Percentiles rank a stretch among this genome's conserved stretches.
Conservation (phyloP, 2,797 vertebrate species). For the Hypotaenidia okinawae region DNA sequence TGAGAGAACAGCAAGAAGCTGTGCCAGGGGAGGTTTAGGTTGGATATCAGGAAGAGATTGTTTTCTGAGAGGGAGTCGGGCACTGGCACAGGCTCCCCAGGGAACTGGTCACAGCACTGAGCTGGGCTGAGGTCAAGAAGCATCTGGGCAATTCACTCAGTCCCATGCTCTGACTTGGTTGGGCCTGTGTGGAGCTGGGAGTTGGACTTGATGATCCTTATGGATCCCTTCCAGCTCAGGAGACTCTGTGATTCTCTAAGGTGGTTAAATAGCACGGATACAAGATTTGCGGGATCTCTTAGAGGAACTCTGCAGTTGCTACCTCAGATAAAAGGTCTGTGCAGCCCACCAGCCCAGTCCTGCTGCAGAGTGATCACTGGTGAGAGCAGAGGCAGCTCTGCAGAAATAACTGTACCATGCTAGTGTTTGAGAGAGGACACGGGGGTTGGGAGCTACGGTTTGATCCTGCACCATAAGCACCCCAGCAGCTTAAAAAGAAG, state of each 20-base stretch:
- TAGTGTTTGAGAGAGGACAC: background rate
- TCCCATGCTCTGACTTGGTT: too few species aligned
- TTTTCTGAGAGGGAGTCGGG: too few species aligned
- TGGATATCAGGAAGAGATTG: too few species aligned
- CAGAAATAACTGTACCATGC: background rate
- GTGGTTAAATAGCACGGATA: background rate
- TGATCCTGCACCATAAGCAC: background rate
- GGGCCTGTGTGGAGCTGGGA: too few species aligned
- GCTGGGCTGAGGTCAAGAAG: too few species aligned
- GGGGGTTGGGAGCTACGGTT: background rate
- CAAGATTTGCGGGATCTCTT: background rate
- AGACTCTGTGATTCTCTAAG: background rate
- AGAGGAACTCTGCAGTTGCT: background rate
- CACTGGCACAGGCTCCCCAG: too few species aligned
- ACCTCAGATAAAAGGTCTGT: background rate
- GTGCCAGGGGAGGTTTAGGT: too few species aligned
- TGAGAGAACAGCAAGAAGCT: too few species aligned
- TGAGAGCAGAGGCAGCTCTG: background rate
- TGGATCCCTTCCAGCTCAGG: too few species aligned
- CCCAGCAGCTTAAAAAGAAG: background rate
- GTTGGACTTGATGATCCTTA: too few species aligned
- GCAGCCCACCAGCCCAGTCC: background rate
- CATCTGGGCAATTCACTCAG: too few species aligned
- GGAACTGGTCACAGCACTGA: too few species aligned
- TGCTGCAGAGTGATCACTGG: fast-evolving